These are phyloP conservation scores for Deroplatys truncata DNA, from an alignment of 2,888 invertebrate species.

Conservation along the genomic window DNA sequence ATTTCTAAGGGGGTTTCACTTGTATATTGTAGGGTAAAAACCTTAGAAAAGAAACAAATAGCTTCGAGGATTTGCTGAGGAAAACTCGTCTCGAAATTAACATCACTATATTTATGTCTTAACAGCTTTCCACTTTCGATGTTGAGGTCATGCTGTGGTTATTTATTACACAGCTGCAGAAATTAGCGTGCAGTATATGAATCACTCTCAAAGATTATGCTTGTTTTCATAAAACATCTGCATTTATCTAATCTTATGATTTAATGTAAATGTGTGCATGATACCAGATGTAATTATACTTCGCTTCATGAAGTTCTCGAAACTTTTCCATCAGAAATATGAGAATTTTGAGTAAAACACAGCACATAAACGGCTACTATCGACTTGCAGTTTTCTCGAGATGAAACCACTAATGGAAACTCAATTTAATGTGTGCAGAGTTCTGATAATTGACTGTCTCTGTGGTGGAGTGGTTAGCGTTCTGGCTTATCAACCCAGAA, in stretches of 20 bases:
- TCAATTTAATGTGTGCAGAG: no score
- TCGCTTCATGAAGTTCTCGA: not conserved
- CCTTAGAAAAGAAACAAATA: no score
- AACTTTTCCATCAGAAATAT: not conserved
- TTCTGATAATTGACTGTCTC: no score
- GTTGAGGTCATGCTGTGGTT: not conserved
- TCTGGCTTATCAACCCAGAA: no score
- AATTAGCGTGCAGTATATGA: not conserved
- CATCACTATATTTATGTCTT: not conserved
- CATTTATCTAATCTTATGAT: not conserved
- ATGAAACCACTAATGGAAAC: no score
- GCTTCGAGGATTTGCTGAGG: no score
- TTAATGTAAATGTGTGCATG: not conserved
- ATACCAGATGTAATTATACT: not conserved
- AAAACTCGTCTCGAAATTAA: not conserved
- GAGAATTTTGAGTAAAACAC: no score
- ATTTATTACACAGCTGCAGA: not conserved
- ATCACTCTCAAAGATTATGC: not conserved
- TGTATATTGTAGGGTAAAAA: no score
- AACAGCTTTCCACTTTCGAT: not conserved
- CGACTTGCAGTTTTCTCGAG: no score
- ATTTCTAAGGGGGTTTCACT: no score
- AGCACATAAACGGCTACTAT: no score
- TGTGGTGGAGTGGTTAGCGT: no score
- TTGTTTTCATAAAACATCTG: not conserved